These are phyloP conservation scores for Liopterus haemorrhoidalis DNA, from an alignment of 2,888 invertebrate species.

Conservation along the genomic window DNA sequence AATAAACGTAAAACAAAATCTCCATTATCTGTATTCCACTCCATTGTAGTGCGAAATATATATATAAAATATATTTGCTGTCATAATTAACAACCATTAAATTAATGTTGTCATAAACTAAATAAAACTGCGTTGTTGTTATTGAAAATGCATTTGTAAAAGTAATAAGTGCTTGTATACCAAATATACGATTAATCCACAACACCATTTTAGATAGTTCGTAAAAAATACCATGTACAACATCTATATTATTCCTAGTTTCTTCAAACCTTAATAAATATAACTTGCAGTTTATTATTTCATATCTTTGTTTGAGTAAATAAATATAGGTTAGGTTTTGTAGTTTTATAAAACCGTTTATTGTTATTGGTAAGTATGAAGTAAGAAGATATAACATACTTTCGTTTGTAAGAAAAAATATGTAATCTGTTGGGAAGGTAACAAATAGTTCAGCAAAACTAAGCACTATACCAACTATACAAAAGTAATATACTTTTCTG, in stretches of 20 bases:
- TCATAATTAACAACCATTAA: neutral
- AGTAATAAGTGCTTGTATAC: neutral
- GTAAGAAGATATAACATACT: neutral
- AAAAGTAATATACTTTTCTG: neutral
- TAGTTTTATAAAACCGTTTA: neutral
- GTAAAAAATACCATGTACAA: neutral
- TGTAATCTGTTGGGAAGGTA: neutral
- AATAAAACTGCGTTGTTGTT: neutral
- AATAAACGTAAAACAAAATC: slow-evolving; percentile 1
- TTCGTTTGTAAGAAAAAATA: neutral
- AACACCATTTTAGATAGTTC: neutral
- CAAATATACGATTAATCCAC: neutral
- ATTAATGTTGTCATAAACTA: slow-evolving; percentile 1
- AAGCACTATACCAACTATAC: neutral
- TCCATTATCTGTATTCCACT: neutral
- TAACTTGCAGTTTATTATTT: neutral
- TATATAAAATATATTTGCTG: neutral
- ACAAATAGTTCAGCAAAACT: neutral
- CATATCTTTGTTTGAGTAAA: neutral
- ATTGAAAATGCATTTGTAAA: neutral
- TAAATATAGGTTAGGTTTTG: neutral
- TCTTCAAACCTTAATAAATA: neutral
- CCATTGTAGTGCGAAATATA: slow-evolving; percentile 1
- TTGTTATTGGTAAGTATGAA: neutral
- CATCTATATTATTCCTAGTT: neutral